Percentiles rank a stretch among this genome's conserved stretches.
These are phyloP conservation scores for Falco biarmicus DNA, from an alignment of 2,797 vertebrate genomes.

Conservation along the genomic window DNA sequence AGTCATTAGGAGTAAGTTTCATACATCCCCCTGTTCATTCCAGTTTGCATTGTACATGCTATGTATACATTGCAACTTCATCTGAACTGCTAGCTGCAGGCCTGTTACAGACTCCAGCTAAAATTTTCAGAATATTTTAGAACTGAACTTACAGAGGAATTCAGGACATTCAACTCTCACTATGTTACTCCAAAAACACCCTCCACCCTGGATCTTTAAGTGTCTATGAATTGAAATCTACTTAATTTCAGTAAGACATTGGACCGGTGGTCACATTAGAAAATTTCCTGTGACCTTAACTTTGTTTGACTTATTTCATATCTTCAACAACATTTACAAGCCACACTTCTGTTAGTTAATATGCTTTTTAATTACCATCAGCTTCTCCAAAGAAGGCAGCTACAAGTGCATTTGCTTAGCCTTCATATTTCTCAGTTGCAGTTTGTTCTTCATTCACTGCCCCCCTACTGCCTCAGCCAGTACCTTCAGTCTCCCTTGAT, in stretches of 20 bases:
- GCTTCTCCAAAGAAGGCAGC: background rate
- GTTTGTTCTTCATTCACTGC: background rate
- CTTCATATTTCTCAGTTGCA: background rate
- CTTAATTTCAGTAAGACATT: background rate
- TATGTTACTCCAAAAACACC: background rate
- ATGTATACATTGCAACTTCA: background rate
- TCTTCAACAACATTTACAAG: background rate
- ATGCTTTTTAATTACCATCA: background rate
- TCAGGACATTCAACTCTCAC: background rate
- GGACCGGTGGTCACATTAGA: background rate
- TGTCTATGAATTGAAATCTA: background rate
- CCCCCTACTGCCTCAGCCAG: background rate
- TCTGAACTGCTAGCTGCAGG: background rate
- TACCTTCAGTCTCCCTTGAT: background rate
- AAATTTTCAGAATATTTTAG: background rate
- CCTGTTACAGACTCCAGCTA: background rate
- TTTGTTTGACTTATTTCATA: background rate
- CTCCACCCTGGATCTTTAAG: background rate
- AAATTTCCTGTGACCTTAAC: background rate
- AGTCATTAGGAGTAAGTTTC: background rate
- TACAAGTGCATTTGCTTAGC: background rate
- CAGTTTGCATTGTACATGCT: background rate
- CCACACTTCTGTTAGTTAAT: background rate
- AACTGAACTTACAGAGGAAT: background rate
- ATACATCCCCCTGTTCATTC: background rate